These are phyloP conservation scores for Epinephelus cyanopodus DNA, from an alignment of 2,113 vertebrate genomes.

Conservation along the genomic window DNA sequence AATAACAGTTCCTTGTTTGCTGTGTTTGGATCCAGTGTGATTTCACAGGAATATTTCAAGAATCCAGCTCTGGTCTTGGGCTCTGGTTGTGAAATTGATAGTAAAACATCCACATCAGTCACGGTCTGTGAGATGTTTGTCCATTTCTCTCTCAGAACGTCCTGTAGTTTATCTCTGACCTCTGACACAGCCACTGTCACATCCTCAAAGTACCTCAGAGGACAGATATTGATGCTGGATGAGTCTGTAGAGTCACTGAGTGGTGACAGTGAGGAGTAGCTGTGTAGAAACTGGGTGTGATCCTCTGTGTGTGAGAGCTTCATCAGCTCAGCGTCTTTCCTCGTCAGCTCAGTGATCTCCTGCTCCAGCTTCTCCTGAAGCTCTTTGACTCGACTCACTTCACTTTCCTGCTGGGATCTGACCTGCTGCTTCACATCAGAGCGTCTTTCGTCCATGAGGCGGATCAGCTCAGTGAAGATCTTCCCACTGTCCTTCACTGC, in stretches of 20 bases:
- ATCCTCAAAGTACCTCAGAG: not conserved
- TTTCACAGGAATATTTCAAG: constrained; percentile 1
- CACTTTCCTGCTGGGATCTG: too few species aligned
- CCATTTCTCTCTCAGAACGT: not conserved
- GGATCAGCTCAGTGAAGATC: too few species aligned
- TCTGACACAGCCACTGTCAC: constrained; percentile 17
- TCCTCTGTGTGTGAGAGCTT: too few species aligned
- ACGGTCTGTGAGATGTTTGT: too few species aligned
- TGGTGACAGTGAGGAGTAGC: too few species aligned
- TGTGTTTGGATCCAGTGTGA: constrained; percentile 36
- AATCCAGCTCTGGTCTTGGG: constrained; percentile 31
- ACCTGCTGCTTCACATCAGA: constrained; percentile 12
- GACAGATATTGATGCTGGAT: not conserved
- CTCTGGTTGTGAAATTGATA: constrained; percentile 1
- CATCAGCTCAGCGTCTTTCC: too few species aligned
- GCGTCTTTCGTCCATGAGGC: not conserved
- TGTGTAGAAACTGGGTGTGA: too few species aligned
- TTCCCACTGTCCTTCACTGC: too few species aligned
- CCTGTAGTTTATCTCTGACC: not conserved
- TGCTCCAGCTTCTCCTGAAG: too few species aligned
- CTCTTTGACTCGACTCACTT: too few species aligned
- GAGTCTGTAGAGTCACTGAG: not conserved
- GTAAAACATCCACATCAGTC: constrained; percentile 8
- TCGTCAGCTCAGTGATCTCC: too few species aligned
- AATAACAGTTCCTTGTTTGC: not conserved